Conservation (phyloP, 2,888 invertebrate genomes). For the Brachyopa scutellaris region DNA sequence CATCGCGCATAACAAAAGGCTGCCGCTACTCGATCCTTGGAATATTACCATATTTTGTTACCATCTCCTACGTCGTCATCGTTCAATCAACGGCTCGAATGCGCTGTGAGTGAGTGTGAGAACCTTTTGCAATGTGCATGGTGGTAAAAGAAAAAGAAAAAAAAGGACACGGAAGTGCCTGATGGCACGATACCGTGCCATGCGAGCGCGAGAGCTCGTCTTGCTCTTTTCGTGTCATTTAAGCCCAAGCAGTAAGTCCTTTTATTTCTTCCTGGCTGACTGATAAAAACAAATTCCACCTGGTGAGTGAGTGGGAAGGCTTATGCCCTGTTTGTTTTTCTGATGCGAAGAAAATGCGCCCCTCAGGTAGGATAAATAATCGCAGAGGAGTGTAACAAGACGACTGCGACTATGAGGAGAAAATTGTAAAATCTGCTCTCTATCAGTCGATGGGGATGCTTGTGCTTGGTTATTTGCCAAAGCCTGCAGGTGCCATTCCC, state of each 20-base stretch:
- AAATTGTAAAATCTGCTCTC: slow-evolving; percentile 62
- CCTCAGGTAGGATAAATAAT: slow-evolving; percentile 60
- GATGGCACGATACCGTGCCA: neutral
- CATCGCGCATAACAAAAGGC: slow-evolving; percentile 52
- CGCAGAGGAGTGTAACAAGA: slow-evolving; percentile 3
- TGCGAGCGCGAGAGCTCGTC: neutral
- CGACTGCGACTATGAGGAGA: slow-evolving; percentile 32
- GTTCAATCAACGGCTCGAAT: slow-evolving; percentile 63
- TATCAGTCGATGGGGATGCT: slow-evolving; percentile 56
- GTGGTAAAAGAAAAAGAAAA: slow-evolving; percentile 31
- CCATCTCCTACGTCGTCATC: slow-evolving; percentile 54
- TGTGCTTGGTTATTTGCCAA: slow-evolving; percentile 35
- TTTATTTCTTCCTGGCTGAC: slow-evolving; percentile 27
- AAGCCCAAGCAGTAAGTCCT: slow-evolving; percentile 12
- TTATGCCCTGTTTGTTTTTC: slow-evolving; percentile 1
- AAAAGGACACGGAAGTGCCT: slow-evolving; percentile 46
- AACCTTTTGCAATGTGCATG: slow-evolving; percentile 51
- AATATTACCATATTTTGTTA: slow-evolving; percentile 65
- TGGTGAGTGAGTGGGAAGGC: neutral
- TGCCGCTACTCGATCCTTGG: slow-evolving; percentile 16
- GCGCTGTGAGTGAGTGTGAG: slow-evolving; percentile 37
- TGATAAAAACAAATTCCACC: slow-evolving; percentile 27
- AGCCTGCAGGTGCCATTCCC: slow-evolving; percentile 38
- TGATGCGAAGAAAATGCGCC: slow-evolving; percentile 45
- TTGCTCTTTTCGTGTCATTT: slow-evolving; percentile 32